phyloP scores from a whole-genome alignment of 1,140 invertebrate species.

The Hylyphantes graminicola region DNA sequence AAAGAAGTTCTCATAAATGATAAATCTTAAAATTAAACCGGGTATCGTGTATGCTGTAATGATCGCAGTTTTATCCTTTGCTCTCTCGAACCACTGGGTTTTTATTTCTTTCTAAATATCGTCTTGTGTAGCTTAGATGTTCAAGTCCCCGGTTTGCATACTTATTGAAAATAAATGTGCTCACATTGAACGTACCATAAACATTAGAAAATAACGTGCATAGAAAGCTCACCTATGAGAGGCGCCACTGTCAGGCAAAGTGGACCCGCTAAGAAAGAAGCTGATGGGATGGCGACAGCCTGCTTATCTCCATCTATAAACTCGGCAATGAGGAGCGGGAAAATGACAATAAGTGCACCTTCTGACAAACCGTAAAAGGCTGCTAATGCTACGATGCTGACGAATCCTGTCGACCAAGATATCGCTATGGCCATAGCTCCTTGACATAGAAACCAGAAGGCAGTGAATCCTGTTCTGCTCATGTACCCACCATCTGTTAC shows the following conservation, averaged over 20 bases:
- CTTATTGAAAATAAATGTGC: no score
- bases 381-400: slow-evolving; percentile 23
- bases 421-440: slow-evolving; percentile 23
- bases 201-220: neutral
- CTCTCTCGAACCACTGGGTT: no score
- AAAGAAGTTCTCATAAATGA: no score
- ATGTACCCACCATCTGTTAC: slow-evolving; percentile 44
- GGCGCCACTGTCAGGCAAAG: slow-evolving; percentile 31
- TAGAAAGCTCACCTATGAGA: slow-evolving; percentile 38
- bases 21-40: no score
- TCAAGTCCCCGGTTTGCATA: no score
- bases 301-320: slow-evolving; percentile 57
- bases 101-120: no score
- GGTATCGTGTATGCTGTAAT: no score
- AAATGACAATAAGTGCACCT: slow-evolving; percentile 57
- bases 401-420: slow-evolving; percentile 27
- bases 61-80: no score
- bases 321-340: slow-evolving; percentile 58
- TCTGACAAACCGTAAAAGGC: slow-evolving; percentile 38
- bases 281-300: slow-evolving; percentile 17
- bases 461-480: slow-evolving; percentile 39
- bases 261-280: slow-evolving; percentile 18
- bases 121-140: no score
- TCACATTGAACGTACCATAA: no score
- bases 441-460: slow-evolving; percentile 46